phyloP scores from a whole-genome alignment of 2,888 invertebrate species.

The Sturmia bella region DNA sequence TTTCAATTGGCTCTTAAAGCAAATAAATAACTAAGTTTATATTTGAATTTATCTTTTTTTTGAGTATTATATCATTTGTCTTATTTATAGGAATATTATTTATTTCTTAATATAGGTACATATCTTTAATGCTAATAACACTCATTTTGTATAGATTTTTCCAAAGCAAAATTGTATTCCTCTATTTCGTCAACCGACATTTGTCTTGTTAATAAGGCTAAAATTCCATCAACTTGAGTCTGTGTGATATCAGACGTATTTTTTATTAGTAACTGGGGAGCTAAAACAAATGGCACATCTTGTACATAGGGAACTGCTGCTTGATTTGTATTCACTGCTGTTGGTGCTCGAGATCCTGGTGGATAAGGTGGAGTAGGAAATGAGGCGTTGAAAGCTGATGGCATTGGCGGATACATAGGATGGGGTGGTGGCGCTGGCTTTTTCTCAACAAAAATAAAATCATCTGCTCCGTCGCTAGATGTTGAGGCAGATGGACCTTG shows the following conservation, averaged over 20 bases:
- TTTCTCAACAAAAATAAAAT: constrained; percentile 78
- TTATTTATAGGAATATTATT: too few relatives aligned
- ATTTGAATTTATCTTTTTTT: too few relatives aligned
- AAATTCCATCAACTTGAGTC: constrained; percentile 78
- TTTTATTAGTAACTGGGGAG: constrained; percentile 76
- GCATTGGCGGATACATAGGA: constrained; percentile 75
- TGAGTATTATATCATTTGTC: too few relatives aligned
- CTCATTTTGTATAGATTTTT: constrained; percentile 78
- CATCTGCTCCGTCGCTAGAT: constrained; percentile 73
- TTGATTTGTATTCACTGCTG: constrained; percentile 16
- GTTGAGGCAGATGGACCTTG: constrained; percentile 70
- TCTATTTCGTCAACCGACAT: constrained; percentile 76
- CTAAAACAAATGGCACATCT: constrained; percentile 78
- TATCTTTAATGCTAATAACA: constrained; percentile 71
- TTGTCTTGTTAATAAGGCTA: constrained; percentile 78
- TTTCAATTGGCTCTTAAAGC: too few relatives aligned
- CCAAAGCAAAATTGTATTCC: constrained; percentile 77
- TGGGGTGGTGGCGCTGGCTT: constrained; percentile 56
- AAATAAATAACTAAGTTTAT: too few relatives aligned
- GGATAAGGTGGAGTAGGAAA: constrained; percentile 73
- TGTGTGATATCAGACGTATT: constrained; percentile 75
- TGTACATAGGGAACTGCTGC: constrained; percentile 76
- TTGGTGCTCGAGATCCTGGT: constrained; percentile 36
- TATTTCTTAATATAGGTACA: too few relatives aligned
- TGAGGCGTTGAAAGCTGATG: constrained; percentile 65